These are phyloP conservation scores for Homalodisca vitripennis DNA, from an alignment of 1,140 invertebrate genomes.

Conservation along the genomic window DNA sequence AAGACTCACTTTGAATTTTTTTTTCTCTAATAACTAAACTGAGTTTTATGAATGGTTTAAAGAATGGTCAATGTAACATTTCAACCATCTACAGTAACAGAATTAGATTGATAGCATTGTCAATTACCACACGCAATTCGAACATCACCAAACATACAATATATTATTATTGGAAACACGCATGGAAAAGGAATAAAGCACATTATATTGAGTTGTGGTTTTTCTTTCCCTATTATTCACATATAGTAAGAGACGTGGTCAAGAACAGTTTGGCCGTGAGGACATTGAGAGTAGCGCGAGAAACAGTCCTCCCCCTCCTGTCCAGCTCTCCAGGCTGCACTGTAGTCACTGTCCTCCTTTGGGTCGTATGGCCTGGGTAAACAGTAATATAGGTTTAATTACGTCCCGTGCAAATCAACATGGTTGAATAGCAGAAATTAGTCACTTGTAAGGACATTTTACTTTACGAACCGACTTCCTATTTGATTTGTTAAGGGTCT, in stretches of 20 bases:
- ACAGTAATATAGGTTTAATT: neutral
- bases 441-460: neutral
- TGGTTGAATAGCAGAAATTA: neutral
- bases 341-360: neutral
- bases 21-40: no score
- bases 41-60: no score
- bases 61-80: no score
- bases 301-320: conserved; percentile 5
- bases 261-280: neutral
- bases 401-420: conserved; percentile 12
- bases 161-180: no score
- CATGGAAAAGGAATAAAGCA: no score
- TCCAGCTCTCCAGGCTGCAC: conserved; percentile 17
- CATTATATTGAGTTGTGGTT: no score
- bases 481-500: neutral
- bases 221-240: no score
- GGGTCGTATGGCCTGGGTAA: neutral
- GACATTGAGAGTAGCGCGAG: neutral
- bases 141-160: no score
- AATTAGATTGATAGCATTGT: no score
- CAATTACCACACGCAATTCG: no score
- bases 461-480: neutral
- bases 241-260: conserved; percentile 4
- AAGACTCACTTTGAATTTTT: no score
- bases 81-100: no score